Conservation (phyloP, 2,888 invertebrate species). For the Griposia aprilina region DNA sequence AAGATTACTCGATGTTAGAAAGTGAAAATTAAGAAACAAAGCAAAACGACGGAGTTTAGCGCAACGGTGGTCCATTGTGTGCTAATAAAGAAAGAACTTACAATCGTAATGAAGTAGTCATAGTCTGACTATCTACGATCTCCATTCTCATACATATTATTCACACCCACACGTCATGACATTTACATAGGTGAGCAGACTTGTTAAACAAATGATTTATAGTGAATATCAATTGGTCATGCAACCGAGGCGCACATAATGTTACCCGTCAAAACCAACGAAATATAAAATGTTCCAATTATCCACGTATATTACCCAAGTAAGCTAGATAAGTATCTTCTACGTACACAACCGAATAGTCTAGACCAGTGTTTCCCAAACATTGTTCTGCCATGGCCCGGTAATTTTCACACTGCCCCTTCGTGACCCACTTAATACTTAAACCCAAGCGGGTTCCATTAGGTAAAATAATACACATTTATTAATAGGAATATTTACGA, state of each 20-base stretch:
- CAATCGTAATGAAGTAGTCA: conserved; percentile 60
- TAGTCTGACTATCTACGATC: conserved; percentile 48
- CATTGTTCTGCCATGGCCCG: too few species aligned
- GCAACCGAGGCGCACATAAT: conserved; percentile 21
- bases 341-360: conserved; percentile 18
- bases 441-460: too few species aligned
- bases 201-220: conserved; percentile 63
- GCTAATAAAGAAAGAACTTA: conserved; percentile 55
- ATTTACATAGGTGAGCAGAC: conserved; percentile 57
- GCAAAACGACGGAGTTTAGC: conserved; percentile 4
- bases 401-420: too few species aligned
- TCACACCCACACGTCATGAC: conserved; percentile 62
- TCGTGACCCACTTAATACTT: too few species aligned
- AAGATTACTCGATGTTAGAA: conserved; percentile 22
- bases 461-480: too few species aligned
- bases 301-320: conserved; percentile 41
- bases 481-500: too few species aligned
- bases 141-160: conserved; percentile 42
- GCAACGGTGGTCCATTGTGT: conserved; percentile 47
- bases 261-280: conserved; percentile 6
- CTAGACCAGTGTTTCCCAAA: too few species aligned
- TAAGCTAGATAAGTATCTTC: conserved; percentile 51
- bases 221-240: conserved; percentile 50
- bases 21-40: conserved; percentile 35
- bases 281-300: conserved; percentile 50